Conservation (phyloP, 1,140 invertebrate genomes). For the Caerostris darwini region DNA sequence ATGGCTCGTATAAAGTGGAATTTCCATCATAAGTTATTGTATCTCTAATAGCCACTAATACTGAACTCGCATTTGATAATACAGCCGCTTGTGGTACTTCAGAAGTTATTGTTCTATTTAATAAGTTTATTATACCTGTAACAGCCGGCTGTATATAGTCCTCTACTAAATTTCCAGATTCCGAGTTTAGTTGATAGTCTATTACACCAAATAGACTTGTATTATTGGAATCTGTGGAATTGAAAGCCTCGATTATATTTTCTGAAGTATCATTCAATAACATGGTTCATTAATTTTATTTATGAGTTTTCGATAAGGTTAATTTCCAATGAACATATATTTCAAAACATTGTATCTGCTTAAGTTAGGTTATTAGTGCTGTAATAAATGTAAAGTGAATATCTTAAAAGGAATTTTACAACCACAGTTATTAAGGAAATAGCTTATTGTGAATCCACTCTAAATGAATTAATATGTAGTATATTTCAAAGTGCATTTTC, state of each 20-base stretch:
- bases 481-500: no score
- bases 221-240: neutral
- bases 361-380: no score
- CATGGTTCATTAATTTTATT: neutral
- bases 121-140: neutral
- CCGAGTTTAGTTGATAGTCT: constrained; percentile 37
- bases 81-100: neutral
- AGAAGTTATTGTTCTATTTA: neutral
- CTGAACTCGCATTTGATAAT: neutral
- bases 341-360: no score
- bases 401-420: no score
- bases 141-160: neutral
- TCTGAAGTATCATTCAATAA: neutral
- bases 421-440: no score
- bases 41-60: neutral
- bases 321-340: no score
- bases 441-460: no score
- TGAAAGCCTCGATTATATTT: constrained; percentile 1
- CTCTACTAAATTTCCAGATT: neutral
- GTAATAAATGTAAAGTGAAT: no score
- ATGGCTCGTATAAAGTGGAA: constrained; percentile 25
- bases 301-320: no score
- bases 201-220: neutral
- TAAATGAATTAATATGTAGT: no score
- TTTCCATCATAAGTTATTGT: neutral